A percentile compares a stretch with the other conserved stretches of the same genome.
Conservation (phyloP, 2,113 vertebrate genomes). For the Octodon degus region DNA sequence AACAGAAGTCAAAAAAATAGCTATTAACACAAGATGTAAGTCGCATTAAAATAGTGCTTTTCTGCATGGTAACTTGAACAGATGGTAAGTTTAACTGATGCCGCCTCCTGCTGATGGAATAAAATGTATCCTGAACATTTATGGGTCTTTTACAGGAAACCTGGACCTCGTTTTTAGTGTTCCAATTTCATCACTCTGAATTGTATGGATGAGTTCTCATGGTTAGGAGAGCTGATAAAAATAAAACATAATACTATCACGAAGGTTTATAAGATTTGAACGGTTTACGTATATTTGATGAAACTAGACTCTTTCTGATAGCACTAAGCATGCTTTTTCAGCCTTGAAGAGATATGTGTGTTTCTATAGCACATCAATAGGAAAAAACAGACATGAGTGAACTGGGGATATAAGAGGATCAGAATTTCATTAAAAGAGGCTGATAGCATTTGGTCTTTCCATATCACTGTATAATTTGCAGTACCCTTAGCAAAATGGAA, state of each 20-base stretch:
- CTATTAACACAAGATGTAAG: background rate
- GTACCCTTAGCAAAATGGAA: conserved; percentile 62
- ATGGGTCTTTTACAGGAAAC: background rate
- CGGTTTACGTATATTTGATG: conserved; percentile 38
- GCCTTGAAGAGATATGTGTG: background rate
- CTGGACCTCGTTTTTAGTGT: background rate
- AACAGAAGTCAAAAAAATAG: background rate
- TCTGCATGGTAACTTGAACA: background rate
- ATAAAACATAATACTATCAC: conserved; percentile 40
- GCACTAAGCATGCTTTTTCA: background rate
- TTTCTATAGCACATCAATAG: background rate
- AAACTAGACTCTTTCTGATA: conserved; percentile 13
- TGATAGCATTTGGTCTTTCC: conserved; percentile 39
- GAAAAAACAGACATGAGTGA: background rate
- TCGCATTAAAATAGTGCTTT: background rate
- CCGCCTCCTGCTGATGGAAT: background rate
- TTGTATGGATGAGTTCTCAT: conserved; percentile 9
- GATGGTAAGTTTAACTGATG: background rate
- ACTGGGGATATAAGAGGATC: conserved; percentile 27
- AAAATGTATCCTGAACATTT: background rate
- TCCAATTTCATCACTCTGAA: conserved; percentile 12
- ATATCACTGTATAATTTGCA: conserved; percentile 24
- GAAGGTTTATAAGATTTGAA: conserved; percentile 57
- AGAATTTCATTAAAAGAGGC: conserved; percentile 64
- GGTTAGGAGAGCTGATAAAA: conserved; percentile 48